Evolutionary conservation across 1,140 invertebrate genomes (phyloP), one percentile per base, ranked within the genome.

Genomic region (Brevipalpus yothersi): DNA sequence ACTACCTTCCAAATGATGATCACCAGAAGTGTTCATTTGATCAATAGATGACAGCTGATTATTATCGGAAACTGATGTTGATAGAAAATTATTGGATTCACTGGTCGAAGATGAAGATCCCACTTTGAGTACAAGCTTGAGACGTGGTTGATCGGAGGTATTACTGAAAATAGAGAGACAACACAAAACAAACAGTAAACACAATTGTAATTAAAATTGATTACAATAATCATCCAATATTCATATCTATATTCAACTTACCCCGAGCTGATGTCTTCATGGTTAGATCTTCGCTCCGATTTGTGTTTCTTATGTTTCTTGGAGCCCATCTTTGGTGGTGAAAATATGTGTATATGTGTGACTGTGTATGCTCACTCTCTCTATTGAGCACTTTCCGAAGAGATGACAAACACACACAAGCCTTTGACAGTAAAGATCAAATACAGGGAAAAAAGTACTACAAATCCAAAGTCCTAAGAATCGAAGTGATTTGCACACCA

Each of bases 101-200:
- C 21, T 15, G 41, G 59, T 13, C 11, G 53, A 47, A 9, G 53
- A 60, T 23, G 40, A 40, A 11, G 41, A 80, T 5, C 79, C 80
- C n/a, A 87, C 83, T 72, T 86, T 87, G 21, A 88, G 68, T 54
- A 87, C 86, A 41, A 87, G 69, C 67, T 85, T 84, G 31, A 86
- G 74, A 40, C 79, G 78, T 62, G 61, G 79, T 64, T 53, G 65
- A 64, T 63, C 41, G 57, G 59, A 51, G 57, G 47, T n/a, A 49
- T 53, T 64, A 3, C 31, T 31, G 5, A 31, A 31, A 31, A 31
- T 31, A 31, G 5, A 5, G 2, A 31, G 31, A 31, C 2, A 31
- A 31, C 31, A 31, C 2, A 31, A 2, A 31, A 31, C 31, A 31
- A 31, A 31, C 2, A 31, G 31, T 5, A n/a, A n/a, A n/a, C n/a